Conservation (phyloP, 1,140 invertebrate species). For the fruit fly (Drosophila melanogaster) region Release_6_plus_ISO1_MT NT_037436.4:15067001-15067500, state of each 20-base stretch:
- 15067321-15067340: conserved; percentile 51
- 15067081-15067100: background rate
- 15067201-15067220: too few relatives aligned
- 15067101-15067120: background rate
- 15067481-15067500: conserved; percentile 28
- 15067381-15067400: conserved; percentile 80
- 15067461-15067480: conserved; percentile 30
- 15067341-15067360: conserved; percentile 60
- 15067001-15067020: background rate
- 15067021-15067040: conserved; percentile 2
- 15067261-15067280: background rate
- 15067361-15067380: conserved; percentile 67
- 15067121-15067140: background rate
- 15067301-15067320: conserved; percentile 27
- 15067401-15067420: conserved; percentile 74
- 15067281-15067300: background rate
- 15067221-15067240: too few relatives aligned
- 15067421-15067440: conserved; percentile 52
- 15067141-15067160: background rate
- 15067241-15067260: background rate
- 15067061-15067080: background rate
- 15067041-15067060: conserved; percentile 4
- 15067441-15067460: conserved; percentile 58
- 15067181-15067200: too few relatives aligned
- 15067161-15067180: background rate